Base-by-base conservation (phyloP, 2,888 invertebrate species). In the Microctonus brassicae region DNA sequence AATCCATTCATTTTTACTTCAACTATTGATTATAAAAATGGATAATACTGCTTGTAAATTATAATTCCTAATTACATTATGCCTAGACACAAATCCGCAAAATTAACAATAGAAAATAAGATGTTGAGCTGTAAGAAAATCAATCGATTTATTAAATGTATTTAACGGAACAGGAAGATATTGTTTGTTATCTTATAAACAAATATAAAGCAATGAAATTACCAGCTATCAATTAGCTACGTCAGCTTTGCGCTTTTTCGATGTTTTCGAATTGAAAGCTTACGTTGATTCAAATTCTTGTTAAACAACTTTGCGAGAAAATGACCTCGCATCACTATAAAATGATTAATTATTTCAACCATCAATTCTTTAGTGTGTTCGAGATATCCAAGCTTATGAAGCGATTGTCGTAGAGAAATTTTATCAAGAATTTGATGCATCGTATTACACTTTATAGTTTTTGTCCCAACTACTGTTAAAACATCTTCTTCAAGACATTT, bases 401-500 rank as follows among this genome's bases (percentile, higher is more conserved):
- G 29, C 10, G 17, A 5, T 9, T 42, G 9, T 1, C 47, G 47
- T 34, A 33, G 20, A n/a, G 29, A 10, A 11, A 72, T 66, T 62
- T 39, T 39, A 26, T 63, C 69, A 4, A 69, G n/a, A 22, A 72
- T 63, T 63, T 63, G 72, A 62, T 64, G 55, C 60, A 72, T 53
- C 29, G 74, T 72, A 52, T 74, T 42, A 1, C 60, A 47, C 39
- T 69, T 57, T 10, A 74, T 52, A 17, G 63, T 69, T 29, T 65
- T 60, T 26, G 61, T 69, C 24, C 74, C 72, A 34, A 74, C 63
- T 1, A 72, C 72, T 20, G 60, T 57, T 17, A 72, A 58, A 9
- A 70, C 69, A 20, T 60, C 57, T 42, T 34, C 58, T 57, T 73
- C 74, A 55, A 74, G 34, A 58, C 20, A 33, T 26, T 11, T 73